phyloP scores from a whole-genome alignment of 2,888 invertebrate species.

The Tachina fera region DNA sequence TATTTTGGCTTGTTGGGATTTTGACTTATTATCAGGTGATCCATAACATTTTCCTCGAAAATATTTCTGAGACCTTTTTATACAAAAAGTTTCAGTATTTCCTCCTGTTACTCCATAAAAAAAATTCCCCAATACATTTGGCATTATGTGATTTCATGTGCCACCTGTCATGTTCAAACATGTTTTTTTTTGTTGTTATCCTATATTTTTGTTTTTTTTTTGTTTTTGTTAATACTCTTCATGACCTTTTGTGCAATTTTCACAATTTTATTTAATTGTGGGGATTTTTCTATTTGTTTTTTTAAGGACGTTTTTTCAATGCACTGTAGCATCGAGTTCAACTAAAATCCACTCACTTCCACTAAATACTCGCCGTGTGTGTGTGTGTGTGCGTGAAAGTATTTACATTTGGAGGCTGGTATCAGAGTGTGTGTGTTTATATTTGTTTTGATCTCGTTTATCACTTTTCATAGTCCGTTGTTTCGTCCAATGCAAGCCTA shows the following conservation, averaged over 20 bases:
- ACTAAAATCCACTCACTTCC: slow-evolving; percentile 23
- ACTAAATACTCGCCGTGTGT: neutral
- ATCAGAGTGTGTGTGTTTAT: neutral
- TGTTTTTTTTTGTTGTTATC: slow-evolving; percentile 29
- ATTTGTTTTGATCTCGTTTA: slow-evolving; percentile 56
- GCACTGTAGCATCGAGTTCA: slow-evolving; percentile 21
- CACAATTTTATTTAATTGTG: slow-evolving; percentile 66
- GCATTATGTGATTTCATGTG: slow-evolving; percentile 46
- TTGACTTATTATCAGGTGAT: neutral
- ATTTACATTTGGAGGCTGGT: slow-evolving; percentile 44
- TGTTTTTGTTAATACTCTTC: slow-evolving; percentile 47
- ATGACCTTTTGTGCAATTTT: slow-evolving; percentile 68
- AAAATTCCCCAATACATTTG: slow-evolving; percentile 2
- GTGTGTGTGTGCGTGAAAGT: slow-evolving; percentile 24
- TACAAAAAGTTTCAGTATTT: neutral
- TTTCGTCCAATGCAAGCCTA: slow-evolving; percentile 62
- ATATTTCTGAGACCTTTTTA: neutral
- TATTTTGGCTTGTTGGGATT: neutral
- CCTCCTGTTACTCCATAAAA: neutral
- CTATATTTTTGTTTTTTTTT: slow-evolving; percentile 18
- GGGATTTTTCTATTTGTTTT: slow-evolving; percentile 54
- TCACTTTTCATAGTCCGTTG: slow-evolving; percentile 66
- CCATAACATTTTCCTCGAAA: too few species aligned
- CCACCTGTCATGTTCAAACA: slow-evolving; percentile 67
- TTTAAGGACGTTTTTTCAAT: slow-evolving; percentile 44